Evolutionary conservation across 1,140 invertebrate genomes (phyloP).

Genomic region (Hesperophylax magnus): DNA sequence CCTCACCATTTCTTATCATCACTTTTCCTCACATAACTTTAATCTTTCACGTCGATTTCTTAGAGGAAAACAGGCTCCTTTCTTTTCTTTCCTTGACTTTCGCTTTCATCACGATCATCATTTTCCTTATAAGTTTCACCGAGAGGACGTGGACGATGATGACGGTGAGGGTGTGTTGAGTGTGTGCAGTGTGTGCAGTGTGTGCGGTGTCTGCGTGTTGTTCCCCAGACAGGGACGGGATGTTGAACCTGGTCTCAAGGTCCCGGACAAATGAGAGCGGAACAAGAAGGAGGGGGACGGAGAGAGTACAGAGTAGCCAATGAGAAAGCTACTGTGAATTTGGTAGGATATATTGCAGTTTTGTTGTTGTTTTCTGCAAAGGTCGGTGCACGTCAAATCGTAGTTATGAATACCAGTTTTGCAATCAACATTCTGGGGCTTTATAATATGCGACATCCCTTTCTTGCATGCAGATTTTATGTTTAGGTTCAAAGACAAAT

Average conservation of each 20-base stretch:
- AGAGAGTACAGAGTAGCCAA: constrained; percentile 33
- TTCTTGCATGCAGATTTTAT: too few relatives aligned
- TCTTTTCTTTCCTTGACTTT: too few relatives aligned
- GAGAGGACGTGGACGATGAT: too few relatives aligned
- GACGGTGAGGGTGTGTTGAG: background rate
- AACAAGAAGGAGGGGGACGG: constrained; percentile 22
- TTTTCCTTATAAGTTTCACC: too few relatives aligned
- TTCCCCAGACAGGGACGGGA: constrained; percentile 47
- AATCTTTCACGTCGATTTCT: too few relatives aligned
- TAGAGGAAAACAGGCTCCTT: too few relatives aligned
- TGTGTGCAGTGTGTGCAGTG: constrained; percentile 20
- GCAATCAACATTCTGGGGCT: constrained; percentile 6
- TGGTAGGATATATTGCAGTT: constrained; percentile 8
- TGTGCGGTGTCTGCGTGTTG: constrained; percentile 24
- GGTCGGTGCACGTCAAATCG: constrained; percentile 15
- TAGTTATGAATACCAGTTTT: constrained; percentile 5
- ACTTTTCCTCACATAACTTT: too few relatives aligned
- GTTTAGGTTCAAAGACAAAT: too few relatives aligned
- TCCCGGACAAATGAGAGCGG: constrained; percentile 40
- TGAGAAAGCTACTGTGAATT: constrained; percentile 29
- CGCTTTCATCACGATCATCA: too few relatives aligned
- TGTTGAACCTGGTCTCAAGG: constrained; percentile 55
- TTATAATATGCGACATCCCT: too few relatives aligned
- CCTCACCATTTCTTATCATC: too few relatives aligned
- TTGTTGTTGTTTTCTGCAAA: background rate